Evolutionary conservation across 53 echinoderm and acorn worm genomes (phyloP).

Genomic region (Henricia sp.): DNA sequence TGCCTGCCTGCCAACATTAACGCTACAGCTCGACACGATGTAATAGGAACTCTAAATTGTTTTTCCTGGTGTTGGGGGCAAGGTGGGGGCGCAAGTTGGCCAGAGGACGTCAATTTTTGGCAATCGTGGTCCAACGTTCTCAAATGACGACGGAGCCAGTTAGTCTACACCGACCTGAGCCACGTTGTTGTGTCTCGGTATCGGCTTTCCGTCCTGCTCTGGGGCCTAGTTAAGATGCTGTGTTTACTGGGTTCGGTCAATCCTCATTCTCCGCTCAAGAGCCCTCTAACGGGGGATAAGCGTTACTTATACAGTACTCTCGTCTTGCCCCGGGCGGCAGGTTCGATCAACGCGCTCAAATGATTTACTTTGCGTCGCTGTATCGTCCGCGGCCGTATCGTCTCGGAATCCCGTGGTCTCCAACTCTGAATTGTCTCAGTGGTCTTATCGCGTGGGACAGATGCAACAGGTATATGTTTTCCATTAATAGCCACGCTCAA

Average conservation of each 20-base stretch:
- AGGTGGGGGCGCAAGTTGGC: slow-evolving; percentile 4
- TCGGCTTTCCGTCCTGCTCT: slow-evolving; percentile 42
- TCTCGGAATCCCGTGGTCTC: slow-evolving; percentile 22
- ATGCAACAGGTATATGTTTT: slow-evolving; percentile 16
- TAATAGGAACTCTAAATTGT: slow-evolving; percentile 1
- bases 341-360: slow-evolving; percentile 50
- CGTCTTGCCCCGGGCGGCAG: slow-evolving; percentile 43
- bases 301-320: slow-evolving; percentile 63
- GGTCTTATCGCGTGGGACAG: neutral
- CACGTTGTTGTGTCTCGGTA: slow-evolving; percentile 23
- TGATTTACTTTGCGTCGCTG: slow-evolving; percentile 23
- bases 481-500: slow-evolving; percentile 38
- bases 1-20: no score
- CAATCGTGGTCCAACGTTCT: neutral
- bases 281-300: slow-evolving; percentile 54
- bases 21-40: neutral
- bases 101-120: neutral
- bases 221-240: slow-evolving; percentile 54
- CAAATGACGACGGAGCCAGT: slow-evolving; percentile 22
- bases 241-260: slow-evolving; percentile 52
- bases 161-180: slow-evolving; percentile 30
- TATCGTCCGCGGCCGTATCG: slow-evolving; percentile 4
- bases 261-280: slow-evolving; percentile 44
- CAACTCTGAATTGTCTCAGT: neutral
- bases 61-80: neutral